Conservation (phyloP, 2,113 vertebrate genomes). For the Strix aluco region DNA sequence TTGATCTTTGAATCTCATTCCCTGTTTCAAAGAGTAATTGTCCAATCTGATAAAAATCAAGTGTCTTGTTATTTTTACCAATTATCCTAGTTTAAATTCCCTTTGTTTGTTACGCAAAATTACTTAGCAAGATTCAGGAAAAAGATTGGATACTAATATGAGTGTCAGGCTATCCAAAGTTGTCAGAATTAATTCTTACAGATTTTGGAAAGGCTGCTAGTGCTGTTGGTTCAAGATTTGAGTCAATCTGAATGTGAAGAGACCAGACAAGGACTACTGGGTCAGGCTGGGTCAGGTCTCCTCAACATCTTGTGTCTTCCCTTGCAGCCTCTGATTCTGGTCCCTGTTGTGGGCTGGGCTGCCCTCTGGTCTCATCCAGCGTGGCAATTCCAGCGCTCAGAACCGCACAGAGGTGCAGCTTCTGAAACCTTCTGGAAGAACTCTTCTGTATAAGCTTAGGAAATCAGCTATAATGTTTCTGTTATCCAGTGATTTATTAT, state of each 20-base stretch:
- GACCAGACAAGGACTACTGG: neutral
- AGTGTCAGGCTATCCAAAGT: conserved; percentile 19
- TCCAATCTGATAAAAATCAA: conserved; percentile 22
- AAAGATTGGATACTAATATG: conserved; percentile 6
- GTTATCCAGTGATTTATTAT: conserved; percentile 60
- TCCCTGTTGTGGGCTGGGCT: neutral
- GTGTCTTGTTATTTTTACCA: conserved; percentile 42
- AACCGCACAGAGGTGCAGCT: conserved; percentile 12
- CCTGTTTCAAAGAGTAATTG: neutral
- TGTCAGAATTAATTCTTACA: conserved; percentile 49
- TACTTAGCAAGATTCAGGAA: conserved; percentile 33
- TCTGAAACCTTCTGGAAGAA: conserved; percentile 40
- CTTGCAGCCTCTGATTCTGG: neutral
- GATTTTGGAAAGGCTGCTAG: conserved; percentile 20
- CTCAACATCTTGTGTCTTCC: neutral
- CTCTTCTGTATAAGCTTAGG: conserved; percentile 21
- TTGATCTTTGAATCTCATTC: conserved; percentile 24
- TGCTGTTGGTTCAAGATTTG: neutral
- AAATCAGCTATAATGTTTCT: conserved; percentile 46
- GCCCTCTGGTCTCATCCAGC: conserved; percentile 13
- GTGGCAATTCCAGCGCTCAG: neutral
- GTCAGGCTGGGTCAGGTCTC: neutral
- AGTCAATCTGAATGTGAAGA: neutral
- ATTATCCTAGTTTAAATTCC: conserved; percentile 30
- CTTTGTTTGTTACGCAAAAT: conserved; percentile 27